Evolutionary conservation across 2,797 vertebrate genomes (phyloP).

Genomic region (Pseudochromis fuscus): DNA sequence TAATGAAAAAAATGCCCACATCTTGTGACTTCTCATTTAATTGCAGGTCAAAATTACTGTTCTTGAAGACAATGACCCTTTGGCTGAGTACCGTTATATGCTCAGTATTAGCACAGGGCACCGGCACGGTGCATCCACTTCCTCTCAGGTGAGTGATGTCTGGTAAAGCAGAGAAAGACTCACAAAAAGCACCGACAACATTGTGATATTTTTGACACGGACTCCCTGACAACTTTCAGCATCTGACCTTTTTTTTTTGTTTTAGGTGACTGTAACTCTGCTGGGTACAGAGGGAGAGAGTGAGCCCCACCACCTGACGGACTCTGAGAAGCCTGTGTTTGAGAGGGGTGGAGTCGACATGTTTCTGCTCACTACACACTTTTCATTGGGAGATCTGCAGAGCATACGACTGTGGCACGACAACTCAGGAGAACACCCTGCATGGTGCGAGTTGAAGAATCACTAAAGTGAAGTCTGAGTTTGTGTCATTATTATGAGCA

Average conservation of each 20-base stretch:
- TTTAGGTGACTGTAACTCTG: slow-evolving; percentile 92
- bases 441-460: slow-evolving; percentile 84
- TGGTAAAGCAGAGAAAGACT: not conserved
- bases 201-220: no score
- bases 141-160: slow-evolving; percentile 88
- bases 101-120: slow-evolving; percentile 92
- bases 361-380: slow-evolving; percentile 92
- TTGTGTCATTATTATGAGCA: not conserved
- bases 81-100: slow-evolving; percentile 94
- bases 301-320: slow-evolving; percentile 92
- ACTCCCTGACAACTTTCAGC: not conserved
- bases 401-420: slow-evolving; percentile 94
- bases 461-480: not conserved
- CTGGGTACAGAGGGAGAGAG: slow-evolving; percentile 92
- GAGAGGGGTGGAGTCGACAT: slow-evolving; percentile 92
- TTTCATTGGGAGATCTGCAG: slow-evolving; percentile 92
- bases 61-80: slow-evolving; percentile 93
- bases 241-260: slow-evolving; percentile 13
- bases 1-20: not conserved
- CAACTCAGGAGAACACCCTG: slow-evolving; percentile 90
- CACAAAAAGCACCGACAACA: no score
- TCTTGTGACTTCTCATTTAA: not conserved
- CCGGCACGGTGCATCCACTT: slow-evolving; percentile 91
- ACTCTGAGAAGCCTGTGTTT: slow-evolving; percentile 87
- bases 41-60: slow-evolving; percentile 92